A percentile compares a stretch with the other conserved stretches of the same genome.
Evolutionary conservation across 2,113 vertebrate species (phyloP).

Genomic region (Odontophorus gujanensis): DNA sequence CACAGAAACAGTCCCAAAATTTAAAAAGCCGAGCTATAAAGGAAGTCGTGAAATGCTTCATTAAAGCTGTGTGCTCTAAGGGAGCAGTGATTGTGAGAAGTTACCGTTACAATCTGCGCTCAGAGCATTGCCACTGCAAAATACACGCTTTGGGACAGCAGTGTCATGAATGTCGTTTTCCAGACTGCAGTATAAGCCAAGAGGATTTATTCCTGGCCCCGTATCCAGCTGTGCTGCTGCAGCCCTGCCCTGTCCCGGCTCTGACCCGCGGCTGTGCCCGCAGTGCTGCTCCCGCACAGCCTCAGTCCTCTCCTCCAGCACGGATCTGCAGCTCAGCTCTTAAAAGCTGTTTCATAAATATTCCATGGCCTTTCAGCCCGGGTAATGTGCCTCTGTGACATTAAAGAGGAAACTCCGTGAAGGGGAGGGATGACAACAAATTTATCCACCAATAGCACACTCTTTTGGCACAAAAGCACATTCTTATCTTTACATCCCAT

Average conservation of each 20-base stretch:
- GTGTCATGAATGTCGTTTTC: neutral
- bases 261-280: neutral
- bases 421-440: slow-evolving; percentile 88
- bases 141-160: neutral
- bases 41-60: neutral
- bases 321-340: slow-evolving; percentile 11
- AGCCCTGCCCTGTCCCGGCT: neutral
- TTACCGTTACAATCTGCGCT: neutral
- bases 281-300: neutral
- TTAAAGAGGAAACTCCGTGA: slow-evolving; percentile 76
- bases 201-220: neutral
- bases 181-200: neutral
- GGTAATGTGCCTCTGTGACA: slow-evolving; percentile 73
- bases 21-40: neutral
- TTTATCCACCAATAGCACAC: slow-evolving; percentile 93
- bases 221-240: neutral
- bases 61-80: neutral
- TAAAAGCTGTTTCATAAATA: slow-evolving; percentile 76
- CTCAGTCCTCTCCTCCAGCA: neutral
- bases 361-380: slow-evolving; percentile 73
- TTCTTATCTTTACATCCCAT: slow-evolving; percentile 86
- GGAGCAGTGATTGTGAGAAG: neutral
- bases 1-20: neutral
- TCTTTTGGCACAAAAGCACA: slow-evolving; percentile 80
- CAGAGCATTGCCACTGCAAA: neutral